Evolutionary conservation across 2,888 invertebrate species (phyloP), one percentile per base, ranked within the genome.

Genomic region (Ophonus ardosiacus): DNA sequence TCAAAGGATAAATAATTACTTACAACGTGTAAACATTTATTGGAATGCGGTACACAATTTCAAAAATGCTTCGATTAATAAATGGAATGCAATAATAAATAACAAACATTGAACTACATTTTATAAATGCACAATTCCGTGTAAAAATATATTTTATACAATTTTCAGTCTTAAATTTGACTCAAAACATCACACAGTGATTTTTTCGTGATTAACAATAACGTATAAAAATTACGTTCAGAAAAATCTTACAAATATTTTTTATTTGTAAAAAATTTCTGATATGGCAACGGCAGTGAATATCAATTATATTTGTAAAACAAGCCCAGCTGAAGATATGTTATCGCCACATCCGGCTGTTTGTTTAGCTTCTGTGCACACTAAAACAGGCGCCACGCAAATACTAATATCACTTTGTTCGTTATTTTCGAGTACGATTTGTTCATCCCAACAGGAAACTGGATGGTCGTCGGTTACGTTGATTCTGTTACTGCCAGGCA

Each of bases 331-430:
- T n/a, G 97, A 96, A 0, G 97, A 97, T 86, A 97, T 96, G 89
- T 97, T 97, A 90, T 97, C 97, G 0, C 97, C 97, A 8, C 96
- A 97, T 0, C 97, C 97, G 0, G 96, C 97, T 0, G 97, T 97
- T 88, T 97, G 94, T 86, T 94, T 93, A 0, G 96, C 96, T 87
- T 96, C 93, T 0, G 96, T 96, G 89, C 97, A 97, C 2, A 97
- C 96, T 31, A 97, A 91, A 6, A 97, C 97, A 0, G 97, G 97
- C 0, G 97, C 96, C 5, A 97, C 93, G 90, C 97, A 97, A 81
- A 97, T 94, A 88, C 96, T 93, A 17, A 94, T 93, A 79, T 90
- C 88, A 61, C 90, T 88, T 18, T 88, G 31, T 71, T 84, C 81
- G 5, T 71, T 88, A 24, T 87, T 87, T 1, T 91, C 91, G 3